phyloP scores from a whole-genome alignment of 2,113 vertebrate species.

The Forbesichthys agassizii region DNA sequence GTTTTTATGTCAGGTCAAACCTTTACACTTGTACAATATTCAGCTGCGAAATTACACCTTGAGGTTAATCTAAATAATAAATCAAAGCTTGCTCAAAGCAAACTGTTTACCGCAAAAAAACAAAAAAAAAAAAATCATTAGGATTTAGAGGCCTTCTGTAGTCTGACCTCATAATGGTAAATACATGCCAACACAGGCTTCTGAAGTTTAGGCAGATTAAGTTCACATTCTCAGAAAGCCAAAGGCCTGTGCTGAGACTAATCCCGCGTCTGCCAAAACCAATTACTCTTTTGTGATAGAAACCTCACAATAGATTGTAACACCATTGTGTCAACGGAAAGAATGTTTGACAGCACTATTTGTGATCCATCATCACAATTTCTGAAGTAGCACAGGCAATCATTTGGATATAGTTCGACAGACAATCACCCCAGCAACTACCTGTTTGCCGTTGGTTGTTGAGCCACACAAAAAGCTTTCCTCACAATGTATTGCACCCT shows the following conservation, averaged over 20 bases:
- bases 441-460: too few species aligned
- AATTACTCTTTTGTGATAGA: neutral
- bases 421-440: neutral
- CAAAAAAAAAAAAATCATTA: constrained; percentile 25
- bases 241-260: neutral
- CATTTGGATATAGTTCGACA: neutral
- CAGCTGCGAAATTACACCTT: neutral
- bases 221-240: neutral
- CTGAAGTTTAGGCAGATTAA: neutral
- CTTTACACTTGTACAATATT: neutral
- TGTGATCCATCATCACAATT: neutral
- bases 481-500: too few species aligned
- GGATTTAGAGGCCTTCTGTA: neutral
- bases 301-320: neutral
- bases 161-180: neutral
- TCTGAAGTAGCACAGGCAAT: neutral
- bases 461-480: too few species aligned
- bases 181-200: neutral
- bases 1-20: constrained; percentile 14
- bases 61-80: constrained; percentile 30
- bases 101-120: constrained; percentile 22
- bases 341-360: neutral
- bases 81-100: neutral
- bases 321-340: neutral
- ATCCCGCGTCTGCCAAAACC: neutral